Evolutionary conservation across 2,113 vertebrate genomes (phyloP).

Genomic region (Tetraodon nigroviridis): DNA sequence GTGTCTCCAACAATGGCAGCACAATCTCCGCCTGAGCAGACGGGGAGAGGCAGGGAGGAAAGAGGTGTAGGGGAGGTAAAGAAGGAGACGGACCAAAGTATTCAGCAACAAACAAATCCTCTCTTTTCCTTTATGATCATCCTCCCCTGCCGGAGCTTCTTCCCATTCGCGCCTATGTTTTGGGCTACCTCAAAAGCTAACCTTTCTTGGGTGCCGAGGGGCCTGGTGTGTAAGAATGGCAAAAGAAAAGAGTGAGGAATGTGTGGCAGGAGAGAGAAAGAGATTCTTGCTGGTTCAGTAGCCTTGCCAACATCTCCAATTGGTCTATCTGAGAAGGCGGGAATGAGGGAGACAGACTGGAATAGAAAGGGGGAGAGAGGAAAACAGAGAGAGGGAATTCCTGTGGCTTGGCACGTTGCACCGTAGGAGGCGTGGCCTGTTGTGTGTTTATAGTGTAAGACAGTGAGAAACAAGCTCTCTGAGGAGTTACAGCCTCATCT

Average conservation of each 20-base stretch:
- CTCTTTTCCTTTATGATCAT: constrained; percentile 34
- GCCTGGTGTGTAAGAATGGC: constrained; percentile 21
- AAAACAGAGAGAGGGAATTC: constrained; percentile 70
- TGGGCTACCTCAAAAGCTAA: constrained; percentile 19
- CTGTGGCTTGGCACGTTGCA: constrained; percentile 72
- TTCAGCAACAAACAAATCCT: constrained; percentile 46
- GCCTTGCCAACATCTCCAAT: constrained; percentile 52
- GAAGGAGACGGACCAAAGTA: constrained; percentile 1
- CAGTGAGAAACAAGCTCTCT: constrained; percentile 66
- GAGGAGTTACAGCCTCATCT: constrained; percentile 49
- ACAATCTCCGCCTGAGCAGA: constrained; percentile 43
- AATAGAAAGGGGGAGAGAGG: constrained; percentile 61
- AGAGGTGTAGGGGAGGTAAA: constrained; percentile 1
- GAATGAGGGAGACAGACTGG: constrained; percentile 64
- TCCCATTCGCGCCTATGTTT: constrained; percentile 26
- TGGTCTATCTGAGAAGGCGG: constrained; percentile 66
- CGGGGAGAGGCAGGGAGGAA: constrained; percentile 9
- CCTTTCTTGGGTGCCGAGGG: background rate
- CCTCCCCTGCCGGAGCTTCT: constrained; percentile 38
- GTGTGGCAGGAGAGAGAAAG: constrained; percentile 37
- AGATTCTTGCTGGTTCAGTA: constrained; percentile 54
- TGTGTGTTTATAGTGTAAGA: constrained; percentile 66
- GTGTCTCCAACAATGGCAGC: constrained; percentile 64
- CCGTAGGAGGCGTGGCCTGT: constrained; percentile 67
- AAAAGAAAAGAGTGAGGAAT: constrained; percentile 37